Evolutionary conservation across 2,113 vertebrate genomes (phyloP), one percentile per base, ranked within the genome.

Genomic region (Chaetura pelagica): DNA sequence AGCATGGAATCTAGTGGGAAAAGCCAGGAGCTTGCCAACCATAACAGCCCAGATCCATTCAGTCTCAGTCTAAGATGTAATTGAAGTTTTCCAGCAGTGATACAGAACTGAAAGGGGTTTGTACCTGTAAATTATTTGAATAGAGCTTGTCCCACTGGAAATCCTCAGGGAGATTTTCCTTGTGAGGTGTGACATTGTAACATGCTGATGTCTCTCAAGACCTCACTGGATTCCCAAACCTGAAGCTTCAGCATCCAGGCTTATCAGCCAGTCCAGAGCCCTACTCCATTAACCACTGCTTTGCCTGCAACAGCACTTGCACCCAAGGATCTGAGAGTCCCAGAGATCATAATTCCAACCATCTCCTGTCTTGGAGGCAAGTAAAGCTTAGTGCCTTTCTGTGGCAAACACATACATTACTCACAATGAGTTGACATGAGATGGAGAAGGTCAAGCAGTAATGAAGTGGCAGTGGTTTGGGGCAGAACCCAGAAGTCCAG

Each of bases 371-470:
- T 17, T 40, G 57, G 82, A 94, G 61, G 79, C 42, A 84, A 48
- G 29, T 29, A 46, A 46, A 86, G 59, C 90, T 68, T 59, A 15
- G 3, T 90, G 57, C 44, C 76, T 73, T 90, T 82, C 79, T 54
- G 55, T 73, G 62, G 54, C 68, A 90, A 61, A 67, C 40, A 83
- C 42, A 54, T 27, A 18, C 66, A 92, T 92, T 30, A 58, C 77
- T 82, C 88, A 92, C 26, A 38, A 15, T 6, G 61, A 85, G 61
- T 0, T 83, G 79, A 74, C 49, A 40, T 3, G 38, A 92, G 83
- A 87, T 38, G 51, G 73, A 58, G 82, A 96, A 95, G 92, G 94
- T 84, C 94, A 95, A 79, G 61, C 64, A 89, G 46, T 93, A 95
- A 96, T 68, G 61, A 90, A 93, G 93, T 73, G 52, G 83, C 44